A percentile compares a stretch with the other conserved stretches of the same genome.
These are phyloP conservation scores for Aspidiotus rigidus DNA, from an alignment of 2,888 invertebrate species.

Conservation along the genomic window DNA sequence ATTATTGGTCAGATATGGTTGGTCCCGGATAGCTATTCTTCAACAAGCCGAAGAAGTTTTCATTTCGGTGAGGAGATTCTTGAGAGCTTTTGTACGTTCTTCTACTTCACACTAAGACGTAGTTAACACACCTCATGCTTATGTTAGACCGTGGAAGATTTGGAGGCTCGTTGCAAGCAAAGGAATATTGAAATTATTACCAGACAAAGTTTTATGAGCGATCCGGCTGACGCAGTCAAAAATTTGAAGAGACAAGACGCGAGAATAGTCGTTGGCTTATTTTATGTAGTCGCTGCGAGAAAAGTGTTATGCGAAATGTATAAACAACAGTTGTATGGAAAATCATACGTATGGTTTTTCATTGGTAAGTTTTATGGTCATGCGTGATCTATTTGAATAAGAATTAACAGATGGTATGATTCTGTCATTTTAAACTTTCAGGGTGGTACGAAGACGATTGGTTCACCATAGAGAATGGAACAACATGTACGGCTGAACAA, in stretches of 20 bases:
- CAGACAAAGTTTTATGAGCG: slow-evolving; percentile 91
- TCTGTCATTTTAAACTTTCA: slow-evolving; percentile 40
- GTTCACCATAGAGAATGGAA: slow-evolving; percentile 65
- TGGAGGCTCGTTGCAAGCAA: slow-evolving; percentile 86
- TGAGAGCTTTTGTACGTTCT: background rate
- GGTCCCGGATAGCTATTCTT: slow-evolving; percentile 93
- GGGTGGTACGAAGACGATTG: slow-evolving; percentile 99
- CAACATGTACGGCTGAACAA: slow-evolving; percentile 80
- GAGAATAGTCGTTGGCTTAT: slow-evolving; percentile 92
- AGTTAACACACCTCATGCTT: slow-evolving; percentile 34
- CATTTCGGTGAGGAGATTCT: slow-evolving; percentile 60
- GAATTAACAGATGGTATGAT: background rate
- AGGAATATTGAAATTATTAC: slow-evolving; percentile 91
- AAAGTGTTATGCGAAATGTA: slow-evolving; percentile 94
- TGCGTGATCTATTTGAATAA: background rate
- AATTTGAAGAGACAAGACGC: slow-evolving; percentile 93
- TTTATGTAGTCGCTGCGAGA: slow-evolving; percentile 95
- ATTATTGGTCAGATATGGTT: slow-evolving; percentile 92
- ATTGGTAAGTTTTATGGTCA: slow-evolving; percentile 60
- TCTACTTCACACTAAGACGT: too few relatives aligned
- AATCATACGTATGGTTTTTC: slow-evolving; percentile 97
- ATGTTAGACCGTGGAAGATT: slow-evolving; percentile 86
- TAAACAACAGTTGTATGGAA: slow-evolving; percentile 86
- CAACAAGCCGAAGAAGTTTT: slow-evolving; percentile 99
- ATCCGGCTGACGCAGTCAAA: slow-evolving; percentile 91